Conservation (phyloP, 2,888 invertebrate genomes). For the Stenurella melanura region DNA sequence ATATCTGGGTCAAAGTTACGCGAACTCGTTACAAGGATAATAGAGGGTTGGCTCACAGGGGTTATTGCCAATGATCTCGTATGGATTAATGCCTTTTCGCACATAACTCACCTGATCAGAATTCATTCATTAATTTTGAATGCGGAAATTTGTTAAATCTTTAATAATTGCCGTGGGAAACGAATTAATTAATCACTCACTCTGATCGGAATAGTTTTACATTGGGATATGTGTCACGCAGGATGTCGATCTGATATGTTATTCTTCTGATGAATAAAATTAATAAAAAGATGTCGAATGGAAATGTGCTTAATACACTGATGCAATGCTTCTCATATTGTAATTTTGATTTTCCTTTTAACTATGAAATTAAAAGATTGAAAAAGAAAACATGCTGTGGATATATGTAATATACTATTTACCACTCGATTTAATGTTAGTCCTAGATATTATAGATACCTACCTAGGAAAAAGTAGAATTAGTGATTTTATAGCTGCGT, state of each 20-base stretch:
- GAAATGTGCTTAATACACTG: background rate
- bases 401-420: no score
- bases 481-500: no score
- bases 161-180: constrained; percentile 15
- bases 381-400: no score
- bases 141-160: constrained; percentile 29
- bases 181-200: constrained; percentile 22
- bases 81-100: constrained; percentile 59
- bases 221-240: background rate
- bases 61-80: constrained; percentile 68
- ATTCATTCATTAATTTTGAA: constrained; percentile 61
- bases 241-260: constrained; percentile 2
- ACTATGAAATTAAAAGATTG: no score
- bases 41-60: constrained; percentile 62
- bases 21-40: constrained; percentile 70
- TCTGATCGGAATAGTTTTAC: constrained; percentile 1
- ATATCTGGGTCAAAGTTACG: constrained; percentile 72
- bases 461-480: no score
- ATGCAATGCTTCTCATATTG: no score
- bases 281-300: background rate
- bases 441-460: no score
- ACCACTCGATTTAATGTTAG: no score
- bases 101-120: constrained; percentile 58
- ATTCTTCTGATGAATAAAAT: background rate
- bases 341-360: no score